These are phyloP conservation scores for Sycophila sp. DNA, from an alignment of 1,140 invertebrate genomes.

Conservation along the genomic window DNA sequence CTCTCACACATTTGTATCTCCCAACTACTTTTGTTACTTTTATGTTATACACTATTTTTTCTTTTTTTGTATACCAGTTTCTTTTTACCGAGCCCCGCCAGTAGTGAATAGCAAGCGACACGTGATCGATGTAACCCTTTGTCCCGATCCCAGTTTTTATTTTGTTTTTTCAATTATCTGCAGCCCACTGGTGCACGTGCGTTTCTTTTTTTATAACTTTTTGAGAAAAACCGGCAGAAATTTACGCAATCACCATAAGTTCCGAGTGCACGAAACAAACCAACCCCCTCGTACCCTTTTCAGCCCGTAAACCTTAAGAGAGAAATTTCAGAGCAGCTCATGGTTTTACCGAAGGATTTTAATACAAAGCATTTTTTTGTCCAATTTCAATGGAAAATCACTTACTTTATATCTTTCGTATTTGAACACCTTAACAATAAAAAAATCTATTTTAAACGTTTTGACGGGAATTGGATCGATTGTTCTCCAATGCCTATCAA, in stretches of 20 bases:
- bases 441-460: neutral
- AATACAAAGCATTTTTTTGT: neutral
- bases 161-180: conserved; percentile 3
- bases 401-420: no score
- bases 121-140: conserved; percentile 41
- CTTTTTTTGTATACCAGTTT: conserved; percentile 36
- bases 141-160: conserved; percentile 18
- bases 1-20: neutral
- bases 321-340: conserved; percentile 56
- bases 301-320: conserved; percentile 39
- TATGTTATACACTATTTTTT: conserved; percentile 13
- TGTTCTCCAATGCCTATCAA: neutral
- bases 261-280: conserved; percentile 11
- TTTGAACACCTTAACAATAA: neutral
- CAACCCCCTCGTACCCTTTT: neutral
- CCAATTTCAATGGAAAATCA: neutral
- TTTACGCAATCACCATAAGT: conserved; percentile 20
- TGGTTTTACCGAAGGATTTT: conserved; percentile 12
- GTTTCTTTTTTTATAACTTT: conserved; percentile 32
- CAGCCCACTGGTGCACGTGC: conserved; percentile 43
- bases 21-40: no score
- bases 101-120: conserved; percentile 43
- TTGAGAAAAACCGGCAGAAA: neutral
- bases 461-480: neutral
- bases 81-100: conserved; percentile 38